Conservation (phyloP, 2,113 vertebrate species). For the Coturnix japonica region DNA sequence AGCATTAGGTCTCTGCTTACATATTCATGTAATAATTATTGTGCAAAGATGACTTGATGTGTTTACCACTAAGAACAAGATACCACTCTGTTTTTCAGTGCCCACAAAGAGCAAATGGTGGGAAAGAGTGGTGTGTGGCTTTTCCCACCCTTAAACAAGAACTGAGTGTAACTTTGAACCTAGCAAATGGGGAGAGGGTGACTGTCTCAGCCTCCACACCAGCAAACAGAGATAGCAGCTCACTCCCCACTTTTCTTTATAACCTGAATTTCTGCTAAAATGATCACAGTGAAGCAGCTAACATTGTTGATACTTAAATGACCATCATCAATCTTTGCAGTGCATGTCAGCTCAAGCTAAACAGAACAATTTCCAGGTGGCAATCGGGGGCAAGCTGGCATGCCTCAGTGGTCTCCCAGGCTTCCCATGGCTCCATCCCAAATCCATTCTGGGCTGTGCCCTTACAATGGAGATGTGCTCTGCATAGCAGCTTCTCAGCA, state of each 20-base stretch:
- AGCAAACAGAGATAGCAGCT: background rate
- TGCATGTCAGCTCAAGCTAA: background rate
- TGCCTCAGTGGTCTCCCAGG: fast-evolving
- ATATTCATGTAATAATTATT: background rate
- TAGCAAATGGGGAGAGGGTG: background rate
- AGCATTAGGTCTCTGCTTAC: background rate
- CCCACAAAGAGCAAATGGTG: background rate
- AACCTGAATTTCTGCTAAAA: background rate
- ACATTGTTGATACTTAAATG: background rate
- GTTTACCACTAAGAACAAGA: background rate
- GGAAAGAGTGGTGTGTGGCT: background rate
- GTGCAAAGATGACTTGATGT: background rate
- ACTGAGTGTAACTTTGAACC: fast-evolving
- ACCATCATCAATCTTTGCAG: background rate
- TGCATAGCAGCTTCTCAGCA: background rate
- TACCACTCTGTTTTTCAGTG: background rate
- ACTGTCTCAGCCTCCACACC: background rate
- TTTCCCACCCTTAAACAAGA: background rate
- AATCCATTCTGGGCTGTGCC: background rate
- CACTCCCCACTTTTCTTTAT: background rate
- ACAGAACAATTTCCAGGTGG: background rate
- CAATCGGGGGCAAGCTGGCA: background rate
- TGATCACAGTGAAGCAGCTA: background rate
- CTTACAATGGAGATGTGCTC: background rate
- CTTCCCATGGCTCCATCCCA: fast-evolving